These are phyloP conservation scores for Byasa hedistus DNA, from an alignment of 2,888 invertebrate species.

Conservation along the genomic window DNA sequence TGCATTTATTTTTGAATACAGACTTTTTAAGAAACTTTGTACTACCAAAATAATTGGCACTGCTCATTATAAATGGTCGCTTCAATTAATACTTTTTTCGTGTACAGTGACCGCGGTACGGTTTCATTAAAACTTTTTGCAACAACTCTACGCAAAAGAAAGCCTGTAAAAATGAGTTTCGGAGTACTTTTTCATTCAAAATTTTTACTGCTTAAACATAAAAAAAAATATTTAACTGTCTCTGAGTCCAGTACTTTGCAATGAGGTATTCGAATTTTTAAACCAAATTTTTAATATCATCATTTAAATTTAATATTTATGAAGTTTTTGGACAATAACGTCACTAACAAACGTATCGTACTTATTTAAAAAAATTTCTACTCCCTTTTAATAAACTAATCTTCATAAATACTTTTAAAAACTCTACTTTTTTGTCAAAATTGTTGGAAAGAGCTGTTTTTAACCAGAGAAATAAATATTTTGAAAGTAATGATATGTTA, in stretches of 20 bases:
- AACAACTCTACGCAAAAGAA: conserved; percentile 4
- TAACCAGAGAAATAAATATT: too few species aligned
- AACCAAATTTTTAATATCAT: neutral
- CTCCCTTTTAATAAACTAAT: too few species aligned
- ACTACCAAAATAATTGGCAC: neutral
- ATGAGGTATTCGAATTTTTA: neutral
- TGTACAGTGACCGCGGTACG: conserved; percentile 2
- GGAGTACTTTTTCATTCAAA: neutral
- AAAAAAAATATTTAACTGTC: neutral
- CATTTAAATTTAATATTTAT: neutral
- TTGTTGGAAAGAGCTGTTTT: too few species aligned
- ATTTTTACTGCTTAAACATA: neutral
- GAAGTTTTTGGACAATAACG: too few species aligned
- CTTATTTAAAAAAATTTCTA: too few species aligned
- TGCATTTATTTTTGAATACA: neutral
- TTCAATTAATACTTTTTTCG: conserved; percentile 18
- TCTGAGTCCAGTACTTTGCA: neutral
- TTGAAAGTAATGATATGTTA: too few species aligned
- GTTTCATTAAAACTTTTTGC: conserved; percentile 18
- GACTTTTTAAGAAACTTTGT: neutral
- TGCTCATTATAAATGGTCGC: conserved; percentile 17
- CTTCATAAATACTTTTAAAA: too few species aligned
- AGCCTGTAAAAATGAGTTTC: neutral
- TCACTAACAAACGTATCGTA: too few species aligned
- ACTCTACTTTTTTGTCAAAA: too few species aligned